Base-by-base conservation (phyloP, 2,797 vertebrate genomes). In the Sebastes minor region DNA sequence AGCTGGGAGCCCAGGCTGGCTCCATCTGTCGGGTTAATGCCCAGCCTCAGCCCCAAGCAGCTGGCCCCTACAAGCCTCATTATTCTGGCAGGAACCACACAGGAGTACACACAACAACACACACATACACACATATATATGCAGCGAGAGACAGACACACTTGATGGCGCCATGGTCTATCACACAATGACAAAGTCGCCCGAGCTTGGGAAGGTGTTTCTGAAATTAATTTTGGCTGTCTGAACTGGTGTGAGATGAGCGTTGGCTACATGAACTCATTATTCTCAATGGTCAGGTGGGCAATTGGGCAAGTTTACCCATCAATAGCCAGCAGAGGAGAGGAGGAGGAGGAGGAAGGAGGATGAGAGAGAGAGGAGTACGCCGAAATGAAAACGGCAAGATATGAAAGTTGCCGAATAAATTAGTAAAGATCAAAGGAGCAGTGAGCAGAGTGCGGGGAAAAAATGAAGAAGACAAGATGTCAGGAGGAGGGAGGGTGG, bases 11-110 rank as follows among this genome's bases (percentile, higher is more conserved):
- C 93, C 91, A 91, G 92, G 86, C 92, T 83, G 85, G 72, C 92
- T 95, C 96, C 96, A 97, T 97, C 96, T 97, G 96, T 93, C 89
- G 74, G 81, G 88, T 91, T 95, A 95, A 93, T 96, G 92, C 88
- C 88, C 85, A 90, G 91, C 87, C 82, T 87, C 88, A 90, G 89
- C 92, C 94, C 92, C 89, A 85, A 94, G 94, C 96, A 97, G 96
- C 96, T 97, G 95, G 86, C 92, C 93, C 86, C 84, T 86, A 80
- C 94, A 94, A 92, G 83, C 88, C 91, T 94, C 91, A 96, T 96
- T 95, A 95, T 96, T 93, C 89, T 82, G 83, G 53, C 65, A 77
- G 83, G 76, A 88, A 86, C 76, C 71, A 85, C 30, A 65, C 67
- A 73, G 77, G 30, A 81, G 23, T 78, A 80, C 66, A 81, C 72